Evolutionary conservation across 2,797 vertebrate genomes (phyloP).

Genomic region (Siniperca scherzeri): DNA sequence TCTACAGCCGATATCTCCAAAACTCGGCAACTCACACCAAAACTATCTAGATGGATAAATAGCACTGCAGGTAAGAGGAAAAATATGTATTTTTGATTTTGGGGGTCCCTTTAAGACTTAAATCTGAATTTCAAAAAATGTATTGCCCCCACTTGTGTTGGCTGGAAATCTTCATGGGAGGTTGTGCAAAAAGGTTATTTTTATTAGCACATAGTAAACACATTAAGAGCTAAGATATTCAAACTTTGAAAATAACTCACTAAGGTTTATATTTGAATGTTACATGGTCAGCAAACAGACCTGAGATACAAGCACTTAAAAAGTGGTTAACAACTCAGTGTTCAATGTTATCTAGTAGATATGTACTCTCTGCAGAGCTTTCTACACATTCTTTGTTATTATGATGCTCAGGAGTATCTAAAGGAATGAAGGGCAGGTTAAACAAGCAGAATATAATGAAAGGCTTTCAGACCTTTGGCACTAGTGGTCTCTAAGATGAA

Average conservation of each 20-base stretch:
- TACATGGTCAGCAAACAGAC: background rate
- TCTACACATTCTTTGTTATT: background rate
- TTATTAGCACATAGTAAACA: background rate
- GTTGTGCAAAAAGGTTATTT: background rate
- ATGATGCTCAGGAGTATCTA: background rate
- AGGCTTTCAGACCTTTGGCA: background rate
- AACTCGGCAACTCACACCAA: too few relatives aligned
- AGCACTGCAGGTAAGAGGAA: too few relatives aligned
- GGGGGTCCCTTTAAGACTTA: background rate
- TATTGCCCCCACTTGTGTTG: background rate
- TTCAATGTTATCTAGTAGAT: background rate
- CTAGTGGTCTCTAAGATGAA: background rate
- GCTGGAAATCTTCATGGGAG: background rate
- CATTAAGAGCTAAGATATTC: background rate
- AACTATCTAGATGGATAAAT: too few relatives aligned
- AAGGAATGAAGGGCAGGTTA: background rate
- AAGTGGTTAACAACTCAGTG: background rate
- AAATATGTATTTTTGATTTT: too few relatives aligned
- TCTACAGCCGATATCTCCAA: too few relatives aligned
- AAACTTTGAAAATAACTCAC: background rate
- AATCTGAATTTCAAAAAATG: background rate
- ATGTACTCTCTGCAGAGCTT: background rate
- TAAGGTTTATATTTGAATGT: background rate
- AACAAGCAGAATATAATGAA: conserved; percentile 16
- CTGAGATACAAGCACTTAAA: background rate